phyloP scores from a whole-genome alignment of 2,113 vertebrate genomes.

The Rhabdomys dilectus region DNA sequence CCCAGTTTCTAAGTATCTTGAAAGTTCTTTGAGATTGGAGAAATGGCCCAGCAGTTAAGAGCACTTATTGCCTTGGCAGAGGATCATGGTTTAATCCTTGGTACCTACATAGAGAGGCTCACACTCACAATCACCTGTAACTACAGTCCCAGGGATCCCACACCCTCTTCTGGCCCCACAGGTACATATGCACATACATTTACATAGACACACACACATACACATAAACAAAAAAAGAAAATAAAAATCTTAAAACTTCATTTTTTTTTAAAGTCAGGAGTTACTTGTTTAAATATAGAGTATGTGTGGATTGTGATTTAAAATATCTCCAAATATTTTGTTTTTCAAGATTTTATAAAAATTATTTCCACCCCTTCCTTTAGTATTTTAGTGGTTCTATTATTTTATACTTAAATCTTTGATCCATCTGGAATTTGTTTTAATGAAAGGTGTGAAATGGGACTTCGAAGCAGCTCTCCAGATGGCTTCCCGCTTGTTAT shows the following conservation, averaged over 20 bases:
- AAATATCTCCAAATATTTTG: not conserved
- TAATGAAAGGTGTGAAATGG: conserved; percentile 53
- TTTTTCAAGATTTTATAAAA: conserved; percentile 21
- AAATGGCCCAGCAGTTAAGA: not conserved
- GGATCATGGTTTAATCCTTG: too few species aligned
- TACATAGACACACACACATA: not conserved
- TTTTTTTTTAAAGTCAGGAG: conserved; percentile 28
- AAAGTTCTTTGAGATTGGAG: not conserved
- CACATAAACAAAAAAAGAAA: not conserved
- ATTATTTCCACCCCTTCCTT: not conserved
- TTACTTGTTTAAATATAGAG: not conserved
- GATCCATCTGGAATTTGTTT: conserved; percentile 70
- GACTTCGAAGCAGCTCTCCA: not conserved
- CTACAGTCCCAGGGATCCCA: not conserved
- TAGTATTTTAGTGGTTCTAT: conserved; percentile 41
- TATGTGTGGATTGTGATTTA: not conserved
- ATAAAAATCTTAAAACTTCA: not conserved
- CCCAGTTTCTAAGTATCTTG: not conserved
- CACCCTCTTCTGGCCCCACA: not conserved
- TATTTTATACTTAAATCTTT: conserved; percentile 69
- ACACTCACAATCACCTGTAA: not conserved
- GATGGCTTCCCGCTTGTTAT: conserved; percentile 56
- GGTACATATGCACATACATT: not conserved
- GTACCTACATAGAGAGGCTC: not conserved
- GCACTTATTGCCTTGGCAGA: not conserved